A percentile compares a stretch with the other conserved stretches of the same genome.
These are phyloP conservation scores for Poecilia wingei DNA, from an alignment of 2,797 vertebrate species.

Conservation along the genomic window DNA sequence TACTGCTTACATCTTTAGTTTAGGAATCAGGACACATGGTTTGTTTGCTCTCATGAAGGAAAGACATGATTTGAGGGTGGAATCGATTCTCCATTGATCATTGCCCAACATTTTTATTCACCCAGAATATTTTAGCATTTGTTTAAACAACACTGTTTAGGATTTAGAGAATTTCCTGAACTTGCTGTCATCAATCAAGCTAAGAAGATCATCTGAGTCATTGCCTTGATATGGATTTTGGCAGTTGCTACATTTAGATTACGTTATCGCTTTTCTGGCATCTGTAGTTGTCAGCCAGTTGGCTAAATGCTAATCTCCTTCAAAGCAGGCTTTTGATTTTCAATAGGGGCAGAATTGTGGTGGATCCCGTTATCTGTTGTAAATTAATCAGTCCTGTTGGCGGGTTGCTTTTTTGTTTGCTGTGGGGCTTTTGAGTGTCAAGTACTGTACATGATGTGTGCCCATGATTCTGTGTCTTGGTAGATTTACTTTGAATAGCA, in stretches of 20 bases:
- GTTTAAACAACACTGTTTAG: not conserved
- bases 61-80: conserved; percentile 4
- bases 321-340: conserved; percentile 54
- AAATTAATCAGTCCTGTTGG: conserved; percentile 33
- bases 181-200: not conserved
- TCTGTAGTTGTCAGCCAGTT: conserved; percentile 28
- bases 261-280: conserved; percentile 27
- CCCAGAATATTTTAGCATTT: not conserved
- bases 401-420: conserved; percentile 51
- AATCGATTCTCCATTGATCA: conserved; percentile 14
- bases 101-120: conserved; percentile 2
- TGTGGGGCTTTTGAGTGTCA: conserved; percentile 68
- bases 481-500: conserved; percentile 69
- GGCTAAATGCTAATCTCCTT: conserved; percentile 42
- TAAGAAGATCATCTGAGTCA: conserved; percentile 26
- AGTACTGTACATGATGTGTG: conserved; percentile 70
- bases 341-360: conserved; percentile 46
- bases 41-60: conserved; percentile 9
- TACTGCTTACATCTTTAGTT: not conserved
- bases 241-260: conserved; percentile 20
- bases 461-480: conserved; percentile 69
- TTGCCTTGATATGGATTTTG: conserved; percentile 48
- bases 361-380: conserved; percentile 46
- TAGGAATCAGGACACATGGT: not conserved
- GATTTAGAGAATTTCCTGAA: conserved; percentile 23